These are phyloP conservation scores for Copidosoma aretas DNA, from an alignment of 2,888 invertebrate species.

Conservation along the genomic window DNA sequence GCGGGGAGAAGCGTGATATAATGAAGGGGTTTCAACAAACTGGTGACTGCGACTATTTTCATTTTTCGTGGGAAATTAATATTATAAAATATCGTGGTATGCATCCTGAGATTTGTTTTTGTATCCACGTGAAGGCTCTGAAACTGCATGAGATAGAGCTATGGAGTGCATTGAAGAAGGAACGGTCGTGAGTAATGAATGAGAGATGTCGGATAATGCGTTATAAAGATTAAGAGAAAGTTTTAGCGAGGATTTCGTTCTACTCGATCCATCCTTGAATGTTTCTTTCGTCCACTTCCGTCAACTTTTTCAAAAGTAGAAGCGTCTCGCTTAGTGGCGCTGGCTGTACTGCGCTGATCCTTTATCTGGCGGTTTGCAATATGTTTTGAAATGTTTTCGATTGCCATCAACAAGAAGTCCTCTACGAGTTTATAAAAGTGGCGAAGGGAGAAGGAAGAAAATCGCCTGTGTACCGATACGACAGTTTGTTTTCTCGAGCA, in stretches of 20 bases:
- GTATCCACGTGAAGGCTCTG: no score
- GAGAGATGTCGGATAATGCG: conserved; percentile 20
- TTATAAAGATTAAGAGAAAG: conserved; percentile 29
- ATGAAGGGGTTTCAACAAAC: background rate
- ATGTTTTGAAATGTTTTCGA: conserved; percentile 28
- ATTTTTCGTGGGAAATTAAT: no score
- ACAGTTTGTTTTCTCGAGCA: no score
- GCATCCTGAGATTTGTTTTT: no score
- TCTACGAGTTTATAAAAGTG: conserved; percentile 2
- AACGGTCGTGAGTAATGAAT: background rate
- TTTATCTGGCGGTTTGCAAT: conserved; percentile 17
- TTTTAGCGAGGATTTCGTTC: no score
- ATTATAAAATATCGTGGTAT: no score
- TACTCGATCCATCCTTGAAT: no score
- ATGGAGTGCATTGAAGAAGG: conserved; percentile 13
- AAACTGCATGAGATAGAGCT: no score
- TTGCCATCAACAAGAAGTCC: conserved; percentile 1
- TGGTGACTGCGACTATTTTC: background rate
- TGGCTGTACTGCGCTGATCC: background rate
- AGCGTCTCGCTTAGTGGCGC: conserved; percentile 19
- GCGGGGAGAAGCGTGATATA: no score
- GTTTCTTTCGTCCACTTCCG: background rate
- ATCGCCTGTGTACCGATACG: background rate
- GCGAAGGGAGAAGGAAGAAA: background rate
- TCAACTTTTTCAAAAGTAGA: conserved; percentile 19